These are phyloP conservation scores for Enteromius thamalakanensis DNA, from an alignment of 2,797 vertebrate genomes.

Conservation along the genomic window DNA sequence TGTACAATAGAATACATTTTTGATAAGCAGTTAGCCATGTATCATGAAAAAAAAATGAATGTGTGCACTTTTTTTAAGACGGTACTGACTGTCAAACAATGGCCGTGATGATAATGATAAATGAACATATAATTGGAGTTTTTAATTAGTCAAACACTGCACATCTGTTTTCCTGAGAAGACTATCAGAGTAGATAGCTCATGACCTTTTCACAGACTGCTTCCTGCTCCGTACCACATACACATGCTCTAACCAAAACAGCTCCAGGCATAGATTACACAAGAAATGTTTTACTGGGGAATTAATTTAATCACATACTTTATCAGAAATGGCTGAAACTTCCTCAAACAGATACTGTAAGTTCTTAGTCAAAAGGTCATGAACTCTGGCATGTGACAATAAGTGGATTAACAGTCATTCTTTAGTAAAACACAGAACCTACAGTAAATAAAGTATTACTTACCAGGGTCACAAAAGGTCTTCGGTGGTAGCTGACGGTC, in stretches of 20 bases:
- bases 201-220: slow-evolving; percentile 50
- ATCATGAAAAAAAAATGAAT: neutral
- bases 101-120: neutral
- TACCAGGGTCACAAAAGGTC: no score
- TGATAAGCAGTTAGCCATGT: neutral
- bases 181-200: slow-evolving; percentile 49
- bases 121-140: slow-evolving; percentile 30
- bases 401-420: neutral
- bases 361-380: neutral
- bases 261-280: neutral
- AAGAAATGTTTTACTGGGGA: neutral
- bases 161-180: slow-evolving; percentile 52
- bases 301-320: slow-evolving; percentile 25
- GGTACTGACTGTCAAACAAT: neutral
- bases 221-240: slow-evolving; percentile 50
- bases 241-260: neutral
- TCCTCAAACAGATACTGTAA: neutral
- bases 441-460: slow-evolving; percentile 6
- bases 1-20: neutral
- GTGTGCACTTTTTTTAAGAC: neutral
- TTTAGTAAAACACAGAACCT: neutral
- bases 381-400: neutral
- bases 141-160: slow-evolving; percentile 45
- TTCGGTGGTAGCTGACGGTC: no score
- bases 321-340: slow-evolving; percentile 23